phyloP scores from a whole-genome alignment of 53 echinoderm and acorn worm species.

The Arbacia lixula region DNA sequence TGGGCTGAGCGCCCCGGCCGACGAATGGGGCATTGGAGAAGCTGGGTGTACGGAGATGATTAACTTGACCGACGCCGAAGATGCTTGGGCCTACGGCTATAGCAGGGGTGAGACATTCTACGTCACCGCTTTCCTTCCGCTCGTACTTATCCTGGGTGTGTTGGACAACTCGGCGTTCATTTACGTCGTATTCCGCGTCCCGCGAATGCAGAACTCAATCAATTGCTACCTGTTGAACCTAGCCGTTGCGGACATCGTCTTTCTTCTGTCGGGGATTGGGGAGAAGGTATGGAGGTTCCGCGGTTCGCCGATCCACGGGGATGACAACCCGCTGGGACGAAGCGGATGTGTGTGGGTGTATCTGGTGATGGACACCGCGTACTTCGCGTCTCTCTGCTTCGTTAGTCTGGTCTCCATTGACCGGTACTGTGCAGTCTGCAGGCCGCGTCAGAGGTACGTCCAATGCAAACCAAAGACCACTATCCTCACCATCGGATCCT shows the following conservation, averaged over 20 bases:
- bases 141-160: slow-evolving; percentile 72
- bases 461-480: slow-evolving; percentile 52
- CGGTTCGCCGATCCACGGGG: slow-evolving; percentile 68
- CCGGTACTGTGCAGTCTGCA: slow-evolving; percentile 82
- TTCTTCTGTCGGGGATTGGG: slow-evolving; percentile 77
- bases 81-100: slow-evolving; percentile 53
- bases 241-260: slow-evolving; percentile 83
- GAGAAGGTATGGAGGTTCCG: slow-evolving; percentile 73
- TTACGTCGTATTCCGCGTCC: slow-evolving; percentile 80
- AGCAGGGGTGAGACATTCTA: slow-evolving; percentile 62
- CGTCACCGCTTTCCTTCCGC: slow-evolving; percentile 67
- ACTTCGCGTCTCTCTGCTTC: slow-evolving; percentile 87
- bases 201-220: slow-evolving; percentile 84
- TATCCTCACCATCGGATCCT: slow-evolving; percentile 28
- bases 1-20: not conserved
- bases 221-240: slow-evolving; percentile 88
- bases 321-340: slow-evolving; percentile 67
- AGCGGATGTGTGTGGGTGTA: slow-evolving; percentile 74
- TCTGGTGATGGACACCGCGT: slow-evolving; percentile 74
- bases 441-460: slow-evolving; percentile 57
- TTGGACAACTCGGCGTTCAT: slow-evolving; percentile 83
- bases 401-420: slow-evolving; percentile 85
- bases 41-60: slow-evolving; percentile 7
- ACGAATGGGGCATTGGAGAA: not conserved
- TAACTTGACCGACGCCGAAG: slow-evolving; percentile 15